Evolutionary conservation across 2,888 invertebrate genomes (phyloP).

Genomic region (Lasioglossum figueresi): DNA sequence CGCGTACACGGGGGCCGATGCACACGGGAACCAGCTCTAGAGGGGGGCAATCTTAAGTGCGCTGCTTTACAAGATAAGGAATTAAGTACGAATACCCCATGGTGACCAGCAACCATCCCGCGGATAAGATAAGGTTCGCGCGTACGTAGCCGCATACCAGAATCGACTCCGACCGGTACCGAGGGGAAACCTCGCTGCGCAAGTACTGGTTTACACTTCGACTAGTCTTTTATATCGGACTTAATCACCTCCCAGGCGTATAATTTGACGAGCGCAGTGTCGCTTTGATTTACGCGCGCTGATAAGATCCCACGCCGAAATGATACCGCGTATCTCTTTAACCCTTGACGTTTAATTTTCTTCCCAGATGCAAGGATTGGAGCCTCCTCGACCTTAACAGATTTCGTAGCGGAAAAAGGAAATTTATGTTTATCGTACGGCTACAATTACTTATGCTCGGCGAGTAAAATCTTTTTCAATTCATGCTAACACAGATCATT

Average conservation of each 20-base stretch:
- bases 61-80: slow-evolving; percentile 82
- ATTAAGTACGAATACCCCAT: slow-evolving; percentile 78
- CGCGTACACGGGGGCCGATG: slow-evolving; percentile 25
- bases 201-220: slow-evolving; percentile 17
- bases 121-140: slow-evolving; percentile 75
- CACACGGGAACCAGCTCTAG: slow-evolving; percentile 22
- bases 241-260: slow-evolving; percentile 19
- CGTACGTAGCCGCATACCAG: slow-evolving; percentile 59
- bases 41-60: slow-evolving; percentile 80
- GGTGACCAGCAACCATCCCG: slow-evolving; percentile 73
- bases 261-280: slow-evolving; percentile 1
- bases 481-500: not conserved
- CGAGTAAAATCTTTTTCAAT: no score
- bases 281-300: not conserved
- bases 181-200: slow-evolving; percentile 31
- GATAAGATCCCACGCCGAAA: not conserved
- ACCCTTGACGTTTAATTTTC: not conserved
- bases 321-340: not conserved
- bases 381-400: not conserved
- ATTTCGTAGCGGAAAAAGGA: not conserved
- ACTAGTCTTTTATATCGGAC: slow-evolving; percentile 24
- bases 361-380: not conserved
- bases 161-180: slow-evolving; percentile 49
- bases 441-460: not conserved
- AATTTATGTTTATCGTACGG: not conserved